A percentile compares a stretch with the other conserved stretches of the same genome.
Conservation (phyloP, 1,140 invertebrate species). For the Bombus huntii region DNA sequence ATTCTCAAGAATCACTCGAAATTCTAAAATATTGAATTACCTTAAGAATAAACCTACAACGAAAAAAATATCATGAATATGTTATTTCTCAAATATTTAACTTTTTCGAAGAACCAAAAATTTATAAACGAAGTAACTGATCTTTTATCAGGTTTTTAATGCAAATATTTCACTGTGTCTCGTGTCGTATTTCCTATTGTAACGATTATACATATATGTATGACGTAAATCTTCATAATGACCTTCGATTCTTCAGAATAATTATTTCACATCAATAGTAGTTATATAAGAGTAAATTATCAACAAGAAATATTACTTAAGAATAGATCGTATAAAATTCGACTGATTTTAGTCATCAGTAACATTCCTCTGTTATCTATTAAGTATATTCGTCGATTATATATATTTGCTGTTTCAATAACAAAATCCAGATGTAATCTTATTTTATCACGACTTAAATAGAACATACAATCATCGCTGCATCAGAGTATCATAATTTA, state of each 20-base stretch:
- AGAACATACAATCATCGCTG: not conserved
- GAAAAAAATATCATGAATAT: too few species aligned
- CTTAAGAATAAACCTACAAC: too few species aligned
- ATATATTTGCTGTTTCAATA: not conserved
- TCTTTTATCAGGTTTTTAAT: too few species aligned
- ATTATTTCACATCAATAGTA: not conserved
- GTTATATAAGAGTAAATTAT: too few species aligned
- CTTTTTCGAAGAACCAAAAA: too few species aligned
- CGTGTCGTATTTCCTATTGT: not conserved
- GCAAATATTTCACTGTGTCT: too few species aligned
- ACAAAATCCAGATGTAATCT: not conserved
- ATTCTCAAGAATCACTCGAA: too few species aligned
- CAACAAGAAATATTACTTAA: not conserved
- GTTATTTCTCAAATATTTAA: too few species aligned
- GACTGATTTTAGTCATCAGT: not conserved
- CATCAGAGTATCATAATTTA: too few species aligned
- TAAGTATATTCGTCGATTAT: not conserved
- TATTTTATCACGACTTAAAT: not conserved
- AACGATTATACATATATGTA: not conserved
- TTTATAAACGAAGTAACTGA: too few species aligned
- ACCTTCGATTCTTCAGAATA: not conserved
- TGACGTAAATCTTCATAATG: not conserved
- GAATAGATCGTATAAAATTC: not conserved
- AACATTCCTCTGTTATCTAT: not conserved
- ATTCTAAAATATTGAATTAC: too few species aligned